Conservation (phyloP, 2,888 invertebrate genomes). For the Galerucella calmariensis region DNA sequence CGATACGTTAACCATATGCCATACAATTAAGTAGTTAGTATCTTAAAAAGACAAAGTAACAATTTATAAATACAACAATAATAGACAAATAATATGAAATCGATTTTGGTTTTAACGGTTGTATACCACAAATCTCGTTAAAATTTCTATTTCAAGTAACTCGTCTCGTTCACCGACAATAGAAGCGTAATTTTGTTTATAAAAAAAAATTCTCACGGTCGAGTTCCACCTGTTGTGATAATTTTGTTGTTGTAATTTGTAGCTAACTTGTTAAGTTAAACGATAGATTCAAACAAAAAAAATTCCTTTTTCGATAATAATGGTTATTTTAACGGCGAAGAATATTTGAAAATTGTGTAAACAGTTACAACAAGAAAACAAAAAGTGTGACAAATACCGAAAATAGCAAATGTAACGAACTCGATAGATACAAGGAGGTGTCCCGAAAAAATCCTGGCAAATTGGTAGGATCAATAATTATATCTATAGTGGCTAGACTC, state of each 20-base stretch:
- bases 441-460: no score
- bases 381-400: no score
- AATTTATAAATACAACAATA: neutral
- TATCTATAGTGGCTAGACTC: no score
- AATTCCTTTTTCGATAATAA: neutral
- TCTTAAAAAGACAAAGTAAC: neutral
- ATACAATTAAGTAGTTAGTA: neutral
- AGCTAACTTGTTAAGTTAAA: neutral
- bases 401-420: no score
- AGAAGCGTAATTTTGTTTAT: neutral
- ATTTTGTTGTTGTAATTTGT: constrained; percentile 14
- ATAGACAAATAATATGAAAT: neutral
- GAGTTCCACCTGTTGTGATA: constrained; percentile 21
- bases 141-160: neutral
- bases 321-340: neutral
- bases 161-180: neutral
- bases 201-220: constrained; percentile 21
- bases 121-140: constrained; percentile 14
- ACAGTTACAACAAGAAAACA: neutral
- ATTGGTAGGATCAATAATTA: no score
- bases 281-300: neutral
- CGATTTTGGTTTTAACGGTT: constrained; percentile 13
- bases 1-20: neutral
- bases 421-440: no score
- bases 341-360: neutral